Evolutionary conservation across 2,888 invertebrate genomes (phyloP), one percentile per base, ranked within the genome.

Genomic region (Platycnemis pennipes): DNA sequence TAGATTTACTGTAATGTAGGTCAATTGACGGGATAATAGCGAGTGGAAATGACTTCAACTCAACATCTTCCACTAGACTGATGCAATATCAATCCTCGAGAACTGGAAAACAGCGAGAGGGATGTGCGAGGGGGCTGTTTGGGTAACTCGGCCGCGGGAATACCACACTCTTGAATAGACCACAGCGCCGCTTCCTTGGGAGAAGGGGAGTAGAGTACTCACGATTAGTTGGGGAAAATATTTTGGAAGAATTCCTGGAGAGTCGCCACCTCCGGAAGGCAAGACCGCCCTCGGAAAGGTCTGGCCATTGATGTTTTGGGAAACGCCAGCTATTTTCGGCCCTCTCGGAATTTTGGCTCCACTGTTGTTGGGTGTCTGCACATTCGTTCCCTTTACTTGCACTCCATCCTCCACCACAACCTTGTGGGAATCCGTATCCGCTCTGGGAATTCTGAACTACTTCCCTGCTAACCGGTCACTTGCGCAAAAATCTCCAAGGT

Each of bases 251-350:
- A 37, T 77, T 77, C 13, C 11, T 37, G 77, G 77, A 31, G 11
- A 26, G 26, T 63, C 13, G 77, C 77, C 37, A 37, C 77, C 77
- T 37, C 77, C 77, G 77, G 77, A 37, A 77, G 77, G 37, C 77
- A 31, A 1, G 77, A 3, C 77, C 37, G 31, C 77, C 37, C 77
- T 77, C 77, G 77, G 16, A 77, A 77, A 37, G 77, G 77, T 13
- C 31, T 26, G 77, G 31, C 77, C 77, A 77, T 77, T 77, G 77
- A 77, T 77, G 37, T 77, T 63, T 77, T 77, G 63, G 63, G 63
- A 63, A 63, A 63, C 63, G 77, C 37, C 16, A 16, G 2, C 77
- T 37, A 77, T 77, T 77, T 37, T 77, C 2, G 16, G 31, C 31
- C 31, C 37, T 13, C 37, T 22, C 16, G 77, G n/a, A 37, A 77